Percentiles rank a stretch among this genome's conserved stretches.
phyloP scores from a whole-genome alignment of 1,140 invertebrate species.

The Zaprionus vittiger region DNA sequence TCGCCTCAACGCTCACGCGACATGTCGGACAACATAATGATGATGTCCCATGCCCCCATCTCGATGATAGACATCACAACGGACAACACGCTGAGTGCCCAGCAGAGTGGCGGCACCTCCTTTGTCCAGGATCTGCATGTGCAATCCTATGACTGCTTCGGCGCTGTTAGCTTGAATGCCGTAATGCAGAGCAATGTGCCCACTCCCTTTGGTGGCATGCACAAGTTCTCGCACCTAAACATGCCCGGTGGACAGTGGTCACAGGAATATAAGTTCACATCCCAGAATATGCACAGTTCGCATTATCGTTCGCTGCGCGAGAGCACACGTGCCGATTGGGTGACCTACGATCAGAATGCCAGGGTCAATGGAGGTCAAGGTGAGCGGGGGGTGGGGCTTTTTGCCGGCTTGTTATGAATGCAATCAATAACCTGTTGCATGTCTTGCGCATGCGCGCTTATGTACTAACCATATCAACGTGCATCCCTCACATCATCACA shows the following conservation, averaged over 20 bases:
- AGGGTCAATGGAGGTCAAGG: conserved; percentile 39
- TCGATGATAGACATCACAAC: conserved; percentile 67
- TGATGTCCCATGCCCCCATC: conserved; percentile 83
- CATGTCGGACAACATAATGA: conserved; percentile 86
- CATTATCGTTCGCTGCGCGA: conserved; percentile 86
- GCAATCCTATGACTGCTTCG: conserved; percentile 89
- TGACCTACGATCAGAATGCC: conserved; percentile 65
- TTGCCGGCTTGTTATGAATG: neutral
- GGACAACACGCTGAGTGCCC: conserved; percentile 48
- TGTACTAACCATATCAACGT: conserved; percentile 23
- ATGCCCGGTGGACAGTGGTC: conserved; percentile 91
- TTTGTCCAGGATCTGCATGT: conserved; percentile 85
- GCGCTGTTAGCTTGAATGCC: conserved; percentile 88
- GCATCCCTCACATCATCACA: conserved; percentile 37
- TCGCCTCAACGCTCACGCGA: conserved; percentile 87
- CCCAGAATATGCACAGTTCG: conserved; percentile 87
- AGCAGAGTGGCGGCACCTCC: neutral
- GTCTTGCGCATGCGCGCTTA: conserved; percentile 23
- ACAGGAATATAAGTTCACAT: conserved; percentile 88
- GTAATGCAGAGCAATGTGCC: conserved; percentile 91
- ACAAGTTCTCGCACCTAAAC: conserved; percentile 87
- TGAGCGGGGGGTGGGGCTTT: conserved; percentile 26
- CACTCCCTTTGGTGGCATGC: conserved; percentile 87
- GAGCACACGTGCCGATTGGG: conserved; percentile 63
- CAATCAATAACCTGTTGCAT: conserved; percentile 39